Evolutionary conservation across 64 coral and sea anemone genomes (phyloP).

Genomic region (Montipora cactus): DNA sequence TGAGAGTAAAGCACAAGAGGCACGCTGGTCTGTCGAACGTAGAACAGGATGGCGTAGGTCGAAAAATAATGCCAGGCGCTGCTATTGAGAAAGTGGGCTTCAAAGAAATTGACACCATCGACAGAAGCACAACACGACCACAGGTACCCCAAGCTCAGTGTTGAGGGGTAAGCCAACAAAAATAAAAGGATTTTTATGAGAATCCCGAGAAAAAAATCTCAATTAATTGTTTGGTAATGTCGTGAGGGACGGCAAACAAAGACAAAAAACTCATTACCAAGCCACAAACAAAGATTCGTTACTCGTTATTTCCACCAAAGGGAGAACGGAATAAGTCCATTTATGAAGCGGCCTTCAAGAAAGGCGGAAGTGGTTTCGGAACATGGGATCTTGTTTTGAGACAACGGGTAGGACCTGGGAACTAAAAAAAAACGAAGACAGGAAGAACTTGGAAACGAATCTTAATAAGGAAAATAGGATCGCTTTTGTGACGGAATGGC

Average conservation of each 20-base stretch:
- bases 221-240: too few relatives aligned
- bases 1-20: slow-evolving; percentile 43
- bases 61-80: slow-evolving; percentile 38
- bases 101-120: slow-evolving; percentile 30
- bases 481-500: too few relatives aligned
- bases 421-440: too few relatives aligned
- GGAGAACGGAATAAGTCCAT: not conserved
- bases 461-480: too few relatives aligned
- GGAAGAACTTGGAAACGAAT: too few relatives aligned
- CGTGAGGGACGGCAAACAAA: not conserved
- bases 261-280: slow-evolving; percentile 18
- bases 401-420: too few relatives aligned
- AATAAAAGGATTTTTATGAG: slow-evolving; percentile 10
- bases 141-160: not conserved
- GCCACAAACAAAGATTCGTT: not conserved
- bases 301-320: too few relatives aligned
- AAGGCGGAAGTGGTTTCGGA: too few relatives aligned
- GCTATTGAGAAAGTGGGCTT: slow-evolving; percentile 34
- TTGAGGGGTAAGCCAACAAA: slow-evolving; percentile 2
- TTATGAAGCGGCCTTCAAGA: not conserved
- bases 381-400: too few relatives aligned
- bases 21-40: slow-evolving; percentile 51
- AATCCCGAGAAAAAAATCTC: not conserved
- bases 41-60: slow-evolving; percentile 59
- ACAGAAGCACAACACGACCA: slow-evolving; percentile 15